Evolutionary conservation across 2,113 vertebrate species (phyloP).

Genomic region (Trichomycterus rosablanca): DNA sequence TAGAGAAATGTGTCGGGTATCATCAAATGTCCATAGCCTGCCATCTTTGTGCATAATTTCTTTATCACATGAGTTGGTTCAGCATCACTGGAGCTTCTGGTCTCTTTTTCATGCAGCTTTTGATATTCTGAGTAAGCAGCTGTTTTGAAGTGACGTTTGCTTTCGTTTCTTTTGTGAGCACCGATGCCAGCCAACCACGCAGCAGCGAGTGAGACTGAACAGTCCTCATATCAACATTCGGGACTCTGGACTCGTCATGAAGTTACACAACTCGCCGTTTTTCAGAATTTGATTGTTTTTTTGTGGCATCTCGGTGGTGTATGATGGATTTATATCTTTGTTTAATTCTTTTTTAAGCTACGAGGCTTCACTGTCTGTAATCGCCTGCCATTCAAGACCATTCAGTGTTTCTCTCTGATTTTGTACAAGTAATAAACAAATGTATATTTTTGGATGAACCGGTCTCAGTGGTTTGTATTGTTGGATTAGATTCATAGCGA

Average conservation of each 20-base stretch:
- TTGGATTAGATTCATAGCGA: not conserved
- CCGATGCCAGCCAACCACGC: not conserved
- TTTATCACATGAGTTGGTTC: no score
- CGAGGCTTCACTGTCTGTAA: constrained; percentile 35
- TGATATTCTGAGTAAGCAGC: constrained; percentile 7
- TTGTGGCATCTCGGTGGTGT: no score
- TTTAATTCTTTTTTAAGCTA: constrained; percentile 26
- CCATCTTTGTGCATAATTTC: no score
- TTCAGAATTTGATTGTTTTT: not conserved
- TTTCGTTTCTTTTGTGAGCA: not conserved
- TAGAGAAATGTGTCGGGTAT: no score
- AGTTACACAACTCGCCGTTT: not conserved
- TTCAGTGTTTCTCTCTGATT: constrained; percentile 60
- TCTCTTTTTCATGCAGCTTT: no score
- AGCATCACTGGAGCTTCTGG: no score
- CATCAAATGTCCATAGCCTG: no score
- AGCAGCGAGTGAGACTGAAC: not conserved
- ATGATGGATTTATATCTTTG: not conserved
- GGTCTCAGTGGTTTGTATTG: constrained; percentile 4
- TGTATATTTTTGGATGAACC: constrained; percentile 74
- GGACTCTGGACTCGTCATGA: not conserved
- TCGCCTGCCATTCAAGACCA: constrained; percentile 42
- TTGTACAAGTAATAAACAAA: constrained; percentile 73
- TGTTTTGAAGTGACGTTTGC: constrained; percentile 5
- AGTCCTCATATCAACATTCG: no score